These are phyloP conservation scores for Andrena trimmerana DNA, from an alignment of 2,888 invertebrate species.

Conservation along the genomic window DNA sequence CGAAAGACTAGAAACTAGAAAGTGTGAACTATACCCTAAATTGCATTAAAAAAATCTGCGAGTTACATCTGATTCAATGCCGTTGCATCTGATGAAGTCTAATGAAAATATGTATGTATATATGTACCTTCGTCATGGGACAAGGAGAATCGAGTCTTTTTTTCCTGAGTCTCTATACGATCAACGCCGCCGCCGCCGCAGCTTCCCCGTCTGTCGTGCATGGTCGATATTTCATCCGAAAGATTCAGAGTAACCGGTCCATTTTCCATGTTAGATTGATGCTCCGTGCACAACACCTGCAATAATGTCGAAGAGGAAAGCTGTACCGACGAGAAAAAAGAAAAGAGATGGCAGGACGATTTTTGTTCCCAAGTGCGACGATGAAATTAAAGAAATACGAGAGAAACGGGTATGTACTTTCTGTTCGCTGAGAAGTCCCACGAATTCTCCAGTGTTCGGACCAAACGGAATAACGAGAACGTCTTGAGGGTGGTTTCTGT, in stretches of 20 bases:
- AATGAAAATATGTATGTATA: background rate
- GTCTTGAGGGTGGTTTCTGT: constrained; percentile 83
- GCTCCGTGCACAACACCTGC: constrained; percentile 82
- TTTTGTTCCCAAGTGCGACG: background rate
- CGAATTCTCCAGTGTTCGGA: constrained; percentile 87
- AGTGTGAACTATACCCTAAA: too few relatives aligned
- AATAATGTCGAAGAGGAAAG: constrained; percentile 3
- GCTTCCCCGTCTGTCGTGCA: constrained; percentile 80
- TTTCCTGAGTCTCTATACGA: constrained; percentile 84
- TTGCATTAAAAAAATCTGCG: too few relatives aligned
- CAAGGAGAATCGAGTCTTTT: constrained; percentile 89
- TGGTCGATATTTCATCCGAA: constrained; percentile 77
- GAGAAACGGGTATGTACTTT: constrained; percentile 85
- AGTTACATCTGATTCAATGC: too few relatives aligned
- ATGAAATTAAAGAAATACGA: background rate
- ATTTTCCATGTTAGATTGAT: constrained; percentile 75
- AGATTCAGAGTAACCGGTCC: constrained; percentile 79
- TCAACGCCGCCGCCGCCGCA: constrained; percentile 69
- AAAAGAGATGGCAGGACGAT: too few relatives aligned
- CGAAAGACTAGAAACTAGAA: too few relatives aligned
- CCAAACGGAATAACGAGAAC: constrained; percentile 91
- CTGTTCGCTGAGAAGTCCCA: constrained; percentile 89
- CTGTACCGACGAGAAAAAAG: background rate
- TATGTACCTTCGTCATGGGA: constrained; percentile 91
- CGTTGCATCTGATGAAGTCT: too few relatives aligned